Base-by-base conservation (phyloP, 2,113 vertebrate genomes). In the Corythaixoides concolor region DNA sequence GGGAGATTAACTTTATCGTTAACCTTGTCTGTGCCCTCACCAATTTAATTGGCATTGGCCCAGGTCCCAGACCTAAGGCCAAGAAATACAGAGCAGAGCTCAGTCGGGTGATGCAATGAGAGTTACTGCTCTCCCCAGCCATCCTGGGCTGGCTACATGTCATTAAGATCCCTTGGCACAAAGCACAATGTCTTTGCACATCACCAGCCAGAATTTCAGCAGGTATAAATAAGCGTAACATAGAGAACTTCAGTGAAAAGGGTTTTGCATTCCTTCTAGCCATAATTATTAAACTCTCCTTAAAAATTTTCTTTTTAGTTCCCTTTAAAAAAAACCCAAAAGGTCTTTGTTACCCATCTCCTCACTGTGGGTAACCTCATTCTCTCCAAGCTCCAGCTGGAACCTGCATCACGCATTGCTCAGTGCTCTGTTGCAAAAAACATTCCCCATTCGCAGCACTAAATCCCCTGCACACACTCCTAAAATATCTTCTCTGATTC, bases 341-440 rank as follows among this genome's bases (percentile, higher is more conserved):
- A 45, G 2, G 12, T 14, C 58, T 87, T 95, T 81, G 90, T 85
- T 87, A 89, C 45, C 53, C 62, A 32, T 93, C 80, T 87, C 66
- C 62, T 95, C 88, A 18, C 94, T 69, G 74, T 91, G 59, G 70
- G 87, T 96, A 95, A 95, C 91, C 74, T 93, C 87, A 88, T 91
- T 95, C 73, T 93, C 91, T 82, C 58, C 88, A 92, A 64, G 73
- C 83, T 96, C 96, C 91, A 95, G 87, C 96, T 94, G 94, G 91
- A 95, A 95, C 62, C 77, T 87, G 84, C 81, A 93, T 83, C 79
- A 94, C n/a, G 30, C 58, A 59, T 76, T 81, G 62, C 81, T 91
- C 94, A 91, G 84, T 52, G 87, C 27, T 59, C 70, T 94, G 78
- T 66, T 92, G 89, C 73, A 94, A 93, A 96, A 95, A 95, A 47